A percentile compares a stretch with the other conserved stretches of the same genome.
Conservation (phyloP, 2,797 vertebrate genomes). For the Xenopus petersii region DNA sequence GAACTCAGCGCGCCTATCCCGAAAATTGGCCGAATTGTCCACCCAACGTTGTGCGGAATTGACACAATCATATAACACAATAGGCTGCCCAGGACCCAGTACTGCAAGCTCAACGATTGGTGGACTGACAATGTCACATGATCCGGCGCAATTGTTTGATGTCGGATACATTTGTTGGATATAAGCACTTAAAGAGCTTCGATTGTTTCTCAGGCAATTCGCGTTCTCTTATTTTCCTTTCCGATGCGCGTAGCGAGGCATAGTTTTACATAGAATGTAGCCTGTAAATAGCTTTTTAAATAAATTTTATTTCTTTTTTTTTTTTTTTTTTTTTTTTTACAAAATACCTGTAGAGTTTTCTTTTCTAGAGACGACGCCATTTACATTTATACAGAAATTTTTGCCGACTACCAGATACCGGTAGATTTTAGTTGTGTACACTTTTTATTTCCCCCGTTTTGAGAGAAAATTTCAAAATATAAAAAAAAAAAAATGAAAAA, state of each 20-base stretch:
- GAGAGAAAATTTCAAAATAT: constrained; percentile 55
- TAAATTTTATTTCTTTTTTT: constrained; percentile 75
- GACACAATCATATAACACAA: too few relatives aligned
- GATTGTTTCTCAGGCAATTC: constrained; percentile 86
- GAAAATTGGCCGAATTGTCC: too few relatives aligned
- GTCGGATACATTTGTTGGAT: constrained; percentile 51
- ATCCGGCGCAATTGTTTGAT: constrained; percentile 47
- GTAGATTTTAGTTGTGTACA: constrained; percentile 55
- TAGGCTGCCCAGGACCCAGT: neutral
- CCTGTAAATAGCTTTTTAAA: constrained; percentile 98
- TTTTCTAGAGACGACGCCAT: constrained; percentile 71
- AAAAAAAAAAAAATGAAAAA: constrained; percentile 58
- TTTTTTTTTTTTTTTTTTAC: constrained; percentile 82
- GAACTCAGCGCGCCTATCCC: too few relatives aligned
- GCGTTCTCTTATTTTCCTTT: constrained; percentile 63
- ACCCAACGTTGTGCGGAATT: too few relatives aligned
- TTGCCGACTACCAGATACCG: constrained; percentile 71
- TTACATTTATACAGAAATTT: constrained; percentile 81
- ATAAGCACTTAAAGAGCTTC: constrained; percentile 57
- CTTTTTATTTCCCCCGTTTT: constrained; percentile 55
- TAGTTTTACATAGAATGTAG: constrained; percentile 90
- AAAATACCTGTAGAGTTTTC: constrained; percentile 72
- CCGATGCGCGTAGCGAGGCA: constrained; percentile 55
- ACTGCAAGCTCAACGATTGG: neutral
- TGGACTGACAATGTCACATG: constrained; percentile 26